phyloP scores from a whole-genome alignment of 2,888 invertebrate genomes.

The Pandemis heparana region DNA sequence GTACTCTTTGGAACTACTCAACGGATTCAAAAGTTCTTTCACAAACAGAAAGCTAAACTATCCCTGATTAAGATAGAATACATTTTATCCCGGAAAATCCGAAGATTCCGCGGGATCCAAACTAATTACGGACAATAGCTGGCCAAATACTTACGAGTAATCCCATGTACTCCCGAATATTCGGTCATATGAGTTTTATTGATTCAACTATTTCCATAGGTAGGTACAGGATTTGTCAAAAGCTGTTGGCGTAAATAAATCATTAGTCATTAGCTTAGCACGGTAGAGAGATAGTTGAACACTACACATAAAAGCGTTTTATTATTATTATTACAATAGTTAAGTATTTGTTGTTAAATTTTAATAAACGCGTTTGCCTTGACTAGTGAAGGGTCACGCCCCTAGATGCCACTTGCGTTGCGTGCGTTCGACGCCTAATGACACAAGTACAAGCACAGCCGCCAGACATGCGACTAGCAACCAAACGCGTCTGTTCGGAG shows the following conservation, averaged over 20 bases:
- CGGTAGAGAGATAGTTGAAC: not conserved
- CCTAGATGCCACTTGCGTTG: conserved; percentile 49
- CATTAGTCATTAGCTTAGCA: not conserved
- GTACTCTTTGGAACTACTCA: not conserved
- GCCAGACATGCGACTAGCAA: not conserved
- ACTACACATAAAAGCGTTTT: not conserved
- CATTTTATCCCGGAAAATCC: not conserved
- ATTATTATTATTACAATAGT: not conserved
- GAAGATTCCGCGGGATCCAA: too few species aligned
- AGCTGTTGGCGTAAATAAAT: not conserved
- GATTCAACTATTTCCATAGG: too few species aligned
- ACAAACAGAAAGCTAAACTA: too few species aligned
- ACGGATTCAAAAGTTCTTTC: too few species aligned
- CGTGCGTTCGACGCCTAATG: conserved; percentile 46
- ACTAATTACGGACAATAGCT: too few species aligned
- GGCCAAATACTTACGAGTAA: too few species aligned
- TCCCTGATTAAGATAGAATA: too few species aligned
- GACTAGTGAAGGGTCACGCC: conserved; percentile 72
- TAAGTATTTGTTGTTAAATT: conserved; percentile 23
- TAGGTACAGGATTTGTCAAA: not conserved
- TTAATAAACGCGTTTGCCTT: conserved; percentile 60
- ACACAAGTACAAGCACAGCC: conserved; percentile 26
- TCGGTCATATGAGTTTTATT: too few species aligned
- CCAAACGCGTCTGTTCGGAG: not conserved
- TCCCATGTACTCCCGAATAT: too few species aligned